These are phyloP conservation scores for Morpho deidamia DNA, from an alignment of 2,888 invertebrate genomes.

Conservation along the genomic window DNA sequence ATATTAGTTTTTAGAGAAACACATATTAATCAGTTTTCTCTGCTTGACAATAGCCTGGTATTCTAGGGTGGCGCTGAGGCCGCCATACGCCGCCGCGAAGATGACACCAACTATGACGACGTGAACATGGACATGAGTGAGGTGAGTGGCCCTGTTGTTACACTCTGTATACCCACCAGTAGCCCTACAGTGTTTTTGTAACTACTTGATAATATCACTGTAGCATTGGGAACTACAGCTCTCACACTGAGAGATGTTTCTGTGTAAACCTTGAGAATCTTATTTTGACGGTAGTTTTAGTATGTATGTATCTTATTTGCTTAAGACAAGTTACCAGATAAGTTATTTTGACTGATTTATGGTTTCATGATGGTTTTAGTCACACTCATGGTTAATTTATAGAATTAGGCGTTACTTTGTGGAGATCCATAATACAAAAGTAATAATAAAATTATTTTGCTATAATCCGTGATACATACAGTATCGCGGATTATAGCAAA, in stretches of 20 bases:
- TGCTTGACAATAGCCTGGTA: conserved; percentile 79
- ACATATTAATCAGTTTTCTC: conserved; percentile 75
- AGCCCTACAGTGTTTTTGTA: neutral
- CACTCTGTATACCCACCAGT: neutral
- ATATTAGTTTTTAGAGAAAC: neutral
- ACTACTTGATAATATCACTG: neutral
- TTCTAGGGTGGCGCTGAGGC: conserved; percentile 57
- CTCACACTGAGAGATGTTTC: neutral
- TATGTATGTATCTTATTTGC: no score
- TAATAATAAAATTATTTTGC: no score
- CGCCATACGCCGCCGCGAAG: conserved; percentile 57
- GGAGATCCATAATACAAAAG: no score
- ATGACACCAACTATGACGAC: conserved; percentile 85
- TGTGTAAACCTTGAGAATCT: neutral
- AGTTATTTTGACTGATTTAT: conserved; percentile 9
- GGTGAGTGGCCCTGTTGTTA: conserved; percentile 60
- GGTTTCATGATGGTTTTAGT: no score
- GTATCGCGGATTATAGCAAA: no score
- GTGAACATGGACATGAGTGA: conserved; percentile 89
- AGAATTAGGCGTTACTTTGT: no score
- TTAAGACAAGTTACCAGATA: neutral
- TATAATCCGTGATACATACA: no score
- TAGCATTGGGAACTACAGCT: neutral
- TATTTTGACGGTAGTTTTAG: no score
- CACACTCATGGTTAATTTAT: no score